Conservation (phyloP, 2,888 invertebrate species). For the Idaea aversata region DNA sequence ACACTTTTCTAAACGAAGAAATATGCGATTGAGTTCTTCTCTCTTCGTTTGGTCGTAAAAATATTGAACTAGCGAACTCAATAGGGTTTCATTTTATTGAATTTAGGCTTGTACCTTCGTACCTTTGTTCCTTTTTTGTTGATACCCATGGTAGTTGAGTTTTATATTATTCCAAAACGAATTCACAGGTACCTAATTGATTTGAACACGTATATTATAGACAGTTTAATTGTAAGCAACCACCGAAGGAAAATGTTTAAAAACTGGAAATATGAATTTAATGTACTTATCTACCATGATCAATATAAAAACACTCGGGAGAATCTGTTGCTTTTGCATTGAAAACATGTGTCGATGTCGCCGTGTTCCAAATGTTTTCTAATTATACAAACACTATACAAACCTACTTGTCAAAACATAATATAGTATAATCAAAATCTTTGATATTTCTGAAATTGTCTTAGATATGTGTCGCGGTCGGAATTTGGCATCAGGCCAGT, state of each 20-base stretch:
- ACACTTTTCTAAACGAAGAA: conserved; percentile 1
- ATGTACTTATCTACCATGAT: neutral
- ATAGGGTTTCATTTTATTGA: neutral
- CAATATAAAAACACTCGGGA: conserved; percentile 2
- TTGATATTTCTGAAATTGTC: conserved; percentile 64
- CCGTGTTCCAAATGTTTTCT: conserved; percentile 24
- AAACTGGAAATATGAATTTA: neutral
- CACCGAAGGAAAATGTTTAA: neutral
- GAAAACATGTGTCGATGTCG: conserved; percentile 27
- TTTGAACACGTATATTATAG: too few relatives aligned
- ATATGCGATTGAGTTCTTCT: conserved; percentile 1
- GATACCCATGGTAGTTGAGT: neutral
- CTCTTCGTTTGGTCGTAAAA: neutral
- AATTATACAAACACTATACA: conserved; percentile 13
- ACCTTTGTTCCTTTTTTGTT: neutral
- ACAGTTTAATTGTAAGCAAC: too few relatives aligned
- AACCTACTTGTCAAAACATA: conserved; percentile 8
- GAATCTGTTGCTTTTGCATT: conserved; percentile 31
- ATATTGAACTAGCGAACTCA: conserved; percentile 1
- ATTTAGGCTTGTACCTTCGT: neutral
- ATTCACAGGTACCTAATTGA: too few relatives aligned
- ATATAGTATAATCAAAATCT: conserved; percentile 36
- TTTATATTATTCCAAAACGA: too few relatives aligned
- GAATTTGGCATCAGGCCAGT: conserved; percentile 72
- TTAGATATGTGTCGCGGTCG: conserved; percentile 67